A percentile compares a stretch with the other conserved stretches of the same genome.
phyloP scores from a whole-genome alignment of 2,113 vertebrate genomes.

The Odobenus rosmarus region DNA sequence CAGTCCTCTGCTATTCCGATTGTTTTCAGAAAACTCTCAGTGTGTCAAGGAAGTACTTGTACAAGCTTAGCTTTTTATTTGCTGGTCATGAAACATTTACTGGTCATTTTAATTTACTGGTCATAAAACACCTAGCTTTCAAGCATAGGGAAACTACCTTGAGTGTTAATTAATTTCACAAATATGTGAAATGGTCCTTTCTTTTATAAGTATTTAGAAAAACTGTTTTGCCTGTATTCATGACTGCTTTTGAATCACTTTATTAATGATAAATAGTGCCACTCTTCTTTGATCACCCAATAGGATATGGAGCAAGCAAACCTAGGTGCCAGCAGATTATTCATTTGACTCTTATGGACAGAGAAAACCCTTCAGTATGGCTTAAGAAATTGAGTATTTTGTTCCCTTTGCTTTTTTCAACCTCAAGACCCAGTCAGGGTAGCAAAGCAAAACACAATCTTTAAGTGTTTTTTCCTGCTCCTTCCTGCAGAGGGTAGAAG shows the following conservation, averaged over 20 bases:
- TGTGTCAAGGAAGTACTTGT: constrained; percentile 58
- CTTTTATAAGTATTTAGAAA: constrained; percentile 12
- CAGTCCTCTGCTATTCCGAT: neutral
- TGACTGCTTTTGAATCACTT: constrained; percentile 37
- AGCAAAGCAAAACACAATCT: constrained; percentile 4
- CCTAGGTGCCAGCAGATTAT: neutral
- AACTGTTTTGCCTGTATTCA: constrained; percentile 46
- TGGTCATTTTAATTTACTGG: neutral
- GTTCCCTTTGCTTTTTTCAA: constrained; percentile 29
- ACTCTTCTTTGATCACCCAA: constrained; percentile 19
- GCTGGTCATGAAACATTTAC: neutral
- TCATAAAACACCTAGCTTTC: constrained; percentile 34
- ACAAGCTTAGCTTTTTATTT: constrained; percentile 41
- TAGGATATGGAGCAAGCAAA: neutral
- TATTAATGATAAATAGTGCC: constrained; percentile 35
- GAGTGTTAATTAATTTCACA: constrained; percentile 47
- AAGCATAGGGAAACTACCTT: neutral
- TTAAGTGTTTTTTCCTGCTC: neutral
- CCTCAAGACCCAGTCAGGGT: neutral
- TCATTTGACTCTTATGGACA: neutral
- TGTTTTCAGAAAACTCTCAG: constrained; percentile 54
- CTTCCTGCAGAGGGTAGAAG: neutral
- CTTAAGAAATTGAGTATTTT: constrained; percentile 53
- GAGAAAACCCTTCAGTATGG: constrained; percentile 31
- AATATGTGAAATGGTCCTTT: constrained; percentile 40